Percentiles rank a stretch among this genome's conserved stretches.
phyloP scores from a whole-genome alignment of 2,797 vertebrate species.

The Lemur catta region DNA sequence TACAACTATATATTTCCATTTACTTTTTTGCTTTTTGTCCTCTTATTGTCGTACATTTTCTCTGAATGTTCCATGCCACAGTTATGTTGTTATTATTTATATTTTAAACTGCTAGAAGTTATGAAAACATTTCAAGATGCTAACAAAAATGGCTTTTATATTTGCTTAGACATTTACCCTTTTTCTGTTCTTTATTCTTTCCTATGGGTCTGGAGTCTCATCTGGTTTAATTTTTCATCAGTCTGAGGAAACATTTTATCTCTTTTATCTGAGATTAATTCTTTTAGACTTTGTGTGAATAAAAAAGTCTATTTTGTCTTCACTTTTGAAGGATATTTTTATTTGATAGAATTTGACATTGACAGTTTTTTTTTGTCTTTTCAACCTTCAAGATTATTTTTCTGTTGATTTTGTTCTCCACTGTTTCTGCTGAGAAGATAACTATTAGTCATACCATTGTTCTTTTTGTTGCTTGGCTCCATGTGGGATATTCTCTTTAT shows the following conservation, averaged over 20 bases:
- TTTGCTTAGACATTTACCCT: background rate
- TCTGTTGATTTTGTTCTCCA: background rate
- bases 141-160: background rate
- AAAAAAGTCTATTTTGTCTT: background rate
- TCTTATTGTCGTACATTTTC: background rate
- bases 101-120: background rate
- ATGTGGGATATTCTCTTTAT: background rate
- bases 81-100: background rate
- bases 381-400: background rate
- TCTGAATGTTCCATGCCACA: background rate
- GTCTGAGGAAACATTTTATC: background rate
- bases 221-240: background rate
- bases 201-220: background rate
- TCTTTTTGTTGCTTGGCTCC: background rate
- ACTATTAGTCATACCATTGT: background rate
- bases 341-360: background rate
- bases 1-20: background rate
- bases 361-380: background rate
- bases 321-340: background rate
- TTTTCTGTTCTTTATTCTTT: background rate
- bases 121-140: background rate
- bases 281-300: constrained; percentile 1
- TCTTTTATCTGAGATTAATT: background rate
- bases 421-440: background rate
- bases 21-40: background rate